A percentile compares a stretch with the other conserved stretches of the same genome.
These are phyloP conservation scores for Carettochelys insculpta DNA, from an alignment of 2,113 vertebrate species.

Conservation along the genomic window DNA sequence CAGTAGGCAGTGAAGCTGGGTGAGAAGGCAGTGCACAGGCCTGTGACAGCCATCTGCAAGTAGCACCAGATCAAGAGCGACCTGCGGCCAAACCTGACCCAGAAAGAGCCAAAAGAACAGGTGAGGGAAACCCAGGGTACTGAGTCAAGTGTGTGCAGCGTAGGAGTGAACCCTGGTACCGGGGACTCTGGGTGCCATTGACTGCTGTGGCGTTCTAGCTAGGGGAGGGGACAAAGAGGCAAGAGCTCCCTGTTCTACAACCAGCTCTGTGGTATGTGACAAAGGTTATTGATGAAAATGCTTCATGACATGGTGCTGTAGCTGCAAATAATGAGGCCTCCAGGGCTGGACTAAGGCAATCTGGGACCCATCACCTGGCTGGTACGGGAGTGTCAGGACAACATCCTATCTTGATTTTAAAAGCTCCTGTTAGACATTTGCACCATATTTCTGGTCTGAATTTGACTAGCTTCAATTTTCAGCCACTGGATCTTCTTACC, in stretches of 20 bases:
- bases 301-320: neutral
- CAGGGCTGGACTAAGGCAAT: neutral
- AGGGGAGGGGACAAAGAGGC: neutral
- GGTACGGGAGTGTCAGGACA: neutral
- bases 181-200: neutral
- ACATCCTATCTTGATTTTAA: neutral
- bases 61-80: conserved; percentile 83
- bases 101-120: neutral
- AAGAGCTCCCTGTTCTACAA: neutral
- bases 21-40: conserved; percentile 78
- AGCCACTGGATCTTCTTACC: neutral
- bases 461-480: neutral
- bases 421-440: neutral
- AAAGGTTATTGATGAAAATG: neutral
- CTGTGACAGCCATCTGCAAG: conserved; percentile 81
- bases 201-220: neutral
- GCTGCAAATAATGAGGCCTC: neutral
- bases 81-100: conserved; percentile 84
- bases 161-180: neutral
- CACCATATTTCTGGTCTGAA: neutral
- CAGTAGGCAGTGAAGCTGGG: conserved; percentile 82
- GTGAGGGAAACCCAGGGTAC: neutral
- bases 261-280: neutral
- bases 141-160: neutral
- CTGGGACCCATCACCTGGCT: neutral